These are phyloP conservation scores for Hyperopisus bebe DNA, from an alignment of 2,113 vertebrate species.

Conservation along the genomic window DNA sequence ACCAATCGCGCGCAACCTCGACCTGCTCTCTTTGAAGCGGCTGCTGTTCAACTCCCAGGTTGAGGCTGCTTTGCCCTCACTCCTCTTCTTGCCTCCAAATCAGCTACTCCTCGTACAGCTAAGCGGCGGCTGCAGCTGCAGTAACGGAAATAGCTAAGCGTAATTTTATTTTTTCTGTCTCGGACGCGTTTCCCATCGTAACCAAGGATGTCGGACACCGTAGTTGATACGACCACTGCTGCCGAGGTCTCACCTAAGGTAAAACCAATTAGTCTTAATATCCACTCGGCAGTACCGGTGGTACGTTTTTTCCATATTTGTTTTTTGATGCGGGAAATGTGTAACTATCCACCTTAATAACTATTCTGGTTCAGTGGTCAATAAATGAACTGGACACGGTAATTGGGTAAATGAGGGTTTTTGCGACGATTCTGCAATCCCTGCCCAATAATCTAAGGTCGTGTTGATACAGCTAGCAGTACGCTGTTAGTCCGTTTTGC, in stretches of 20 bases:
- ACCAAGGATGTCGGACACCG: slow-evolving; percentile 66
- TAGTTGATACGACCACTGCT: slow-evolving; percentile 60
- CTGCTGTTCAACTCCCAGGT: slow-evolving; percentile 44
- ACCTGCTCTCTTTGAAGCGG: slow-evolving; percentile 18
- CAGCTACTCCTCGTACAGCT: slow-evolving; percentile 16
- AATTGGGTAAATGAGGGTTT: not conserved
- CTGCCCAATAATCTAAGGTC: not conserved
- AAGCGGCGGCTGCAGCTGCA: slow-evolving; percentile 9
- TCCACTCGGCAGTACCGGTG: not conserved
- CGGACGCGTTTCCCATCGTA: slow-evolving; percentile 22
- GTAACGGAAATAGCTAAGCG: slow-evolving; percentile 1
- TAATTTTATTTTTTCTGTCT: slow-evolving; percentile 33
- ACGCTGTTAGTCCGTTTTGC: not conserved
- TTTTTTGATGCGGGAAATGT: not conserved
- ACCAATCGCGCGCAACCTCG: slow-evolving; percentile 16
- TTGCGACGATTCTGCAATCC: not conserved
- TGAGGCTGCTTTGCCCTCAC: slow-evolving; percentile 45
- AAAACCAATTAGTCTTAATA: slow-evolving; percentile 29
- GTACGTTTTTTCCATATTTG: not conserved
- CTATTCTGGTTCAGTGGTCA: not conserved
- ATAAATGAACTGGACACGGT: not conserved
- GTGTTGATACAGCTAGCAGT: not conserved
- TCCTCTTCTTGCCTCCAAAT: slow-evolving; percentile 47
- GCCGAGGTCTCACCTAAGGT: slow-evolving; percentile 68
- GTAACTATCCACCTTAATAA: not conserved